Conservation (phyloP, 2,888 invertebrate species). For the Gibbula magus region DNA sequence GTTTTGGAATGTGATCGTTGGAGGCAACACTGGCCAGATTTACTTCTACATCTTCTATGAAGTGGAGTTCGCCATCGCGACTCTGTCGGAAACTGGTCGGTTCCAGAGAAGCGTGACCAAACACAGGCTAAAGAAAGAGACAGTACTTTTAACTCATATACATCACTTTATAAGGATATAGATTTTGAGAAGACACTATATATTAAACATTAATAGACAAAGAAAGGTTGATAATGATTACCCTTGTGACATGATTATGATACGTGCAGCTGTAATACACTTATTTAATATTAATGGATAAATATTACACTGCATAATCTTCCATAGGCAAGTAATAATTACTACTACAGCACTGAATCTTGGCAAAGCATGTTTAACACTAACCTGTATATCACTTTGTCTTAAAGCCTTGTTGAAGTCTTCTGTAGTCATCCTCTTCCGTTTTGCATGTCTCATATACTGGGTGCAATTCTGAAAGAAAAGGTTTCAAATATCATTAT, state of each 20-base stretch:
- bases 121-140: constrained; percentile 64
- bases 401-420: constrained; percentile 73
- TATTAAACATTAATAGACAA: too few species aligned
- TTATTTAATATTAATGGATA: too few species aligned
- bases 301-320: background rate
- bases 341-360: background rate
- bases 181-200: too few species aligned
- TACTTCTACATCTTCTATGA: constrained; percentile 69
- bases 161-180: too few species aligned
- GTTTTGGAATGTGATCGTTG: constrained; percentile 59
- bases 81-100: constrained; percentile 64
- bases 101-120: constrained; percentile 69
- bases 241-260: too few species aligned
- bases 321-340: background rate
- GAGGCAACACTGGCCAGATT: constrained; percentile 64
- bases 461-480: constrained; percentile 68
- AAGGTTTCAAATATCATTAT: constrained; percentile 24
- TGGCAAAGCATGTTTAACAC: background rate
- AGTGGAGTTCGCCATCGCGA: constrained; percentile 70
- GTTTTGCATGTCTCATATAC: constrained; percentile 73
- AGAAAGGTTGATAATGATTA: too few species aligned
- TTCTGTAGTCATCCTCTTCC: constrained; percentile 69
- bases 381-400: constrained; percentile 71
- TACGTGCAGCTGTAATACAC: too few species aligned
- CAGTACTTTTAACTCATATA: background rate